Evolutionary conservation across 2,113 vertebrate species (phyloP), one percentile per base, ranked within the genome.

Genomic region (Podiceps cristatus): DNA sequence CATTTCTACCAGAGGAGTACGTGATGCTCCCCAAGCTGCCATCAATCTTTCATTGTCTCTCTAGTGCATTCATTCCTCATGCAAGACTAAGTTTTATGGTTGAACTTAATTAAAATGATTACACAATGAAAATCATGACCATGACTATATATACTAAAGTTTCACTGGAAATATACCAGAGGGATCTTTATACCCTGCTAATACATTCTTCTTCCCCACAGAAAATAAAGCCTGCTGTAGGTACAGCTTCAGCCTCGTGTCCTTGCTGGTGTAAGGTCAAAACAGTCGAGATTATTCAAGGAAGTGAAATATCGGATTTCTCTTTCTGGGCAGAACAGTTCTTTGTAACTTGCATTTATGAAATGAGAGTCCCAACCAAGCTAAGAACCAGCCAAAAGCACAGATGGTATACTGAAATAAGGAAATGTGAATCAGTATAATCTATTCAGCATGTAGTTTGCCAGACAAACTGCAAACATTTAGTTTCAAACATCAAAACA

Each of bases 21-120:
- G 4, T 75, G 94, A 86, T 40, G 77, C 53, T 98, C 66, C 58
- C 45, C 86, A 82, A 92, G 88, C n/a, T 52, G 58, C 56, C 97
- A 91, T 97, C 95, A 94, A 93, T 98, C 95, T 94, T 94, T 95
- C 91, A 55, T 20, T 68, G 44, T 63, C 93, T 97, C 97, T 96
- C 89, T 64, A 85, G 72, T 52, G 86, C 67, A 91, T 93, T 97
- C 71, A 77, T 92, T 94, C 90, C 95, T 98, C 97, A 98, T 84
- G 98, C 96, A 98, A 98, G 97, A 95, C 94, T 97, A 97, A 98
- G 79, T 98, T 97, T 98, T 96, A 97, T 96, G 0, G 2, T 89
- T 92, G 83, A 97, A 97, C 95, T 97, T 98, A 98, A 98, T 98
- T 97, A 98, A 98, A 98, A 97, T 96, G 94, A 97, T 97, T 97